Evolutionary conservation across 1,140 invertebrate genomes (phyloP).

Genomic region (Aphaenogaster rudis): DNA sequence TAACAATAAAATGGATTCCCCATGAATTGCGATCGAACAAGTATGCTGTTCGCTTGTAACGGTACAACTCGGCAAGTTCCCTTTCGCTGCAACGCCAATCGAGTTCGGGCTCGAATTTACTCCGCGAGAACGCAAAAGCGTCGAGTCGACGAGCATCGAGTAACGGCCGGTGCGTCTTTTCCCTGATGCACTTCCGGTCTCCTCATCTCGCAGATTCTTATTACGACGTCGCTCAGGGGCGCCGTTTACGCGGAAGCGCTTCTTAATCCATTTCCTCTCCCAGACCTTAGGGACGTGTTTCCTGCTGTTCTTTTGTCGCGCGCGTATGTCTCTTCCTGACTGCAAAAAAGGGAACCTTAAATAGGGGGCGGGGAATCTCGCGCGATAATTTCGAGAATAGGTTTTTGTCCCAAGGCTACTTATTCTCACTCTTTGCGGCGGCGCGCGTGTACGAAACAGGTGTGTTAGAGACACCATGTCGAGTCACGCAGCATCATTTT

Average conservation of each 20-base stretch:
- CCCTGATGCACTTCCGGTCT: conserved; percentile 41
- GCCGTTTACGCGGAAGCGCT: conserved; percentile 45
- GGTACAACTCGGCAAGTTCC: conserved; percentile 34
- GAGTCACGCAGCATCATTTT: background rate
- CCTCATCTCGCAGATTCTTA: conserved; percentile 7
- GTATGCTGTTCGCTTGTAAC: background rate
- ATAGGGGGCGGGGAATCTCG: background rate
- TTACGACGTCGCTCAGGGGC: conserved; percentile 13
- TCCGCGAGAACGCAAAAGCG: conserved; percentile 13
- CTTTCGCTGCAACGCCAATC: conserved; percentile 32
- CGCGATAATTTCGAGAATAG: conserved; percentile 82
- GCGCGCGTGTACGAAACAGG: background rate
- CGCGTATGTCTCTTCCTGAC: background rate
- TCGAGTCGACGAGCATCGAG: conserved; percentile 4
- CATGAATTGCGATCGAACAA: background rate
- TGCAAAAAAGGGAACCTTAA: background rate
- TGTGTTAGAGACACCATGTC: conserved; percentile 11
- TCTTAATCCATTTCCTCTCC: conserved; percentile 42
- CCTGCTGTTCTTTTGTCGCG: conserved; percentile 46
- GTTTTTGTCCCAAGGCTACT: conserved; percentile 76
- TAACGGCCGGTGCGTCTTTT: conserved; percentile 45
- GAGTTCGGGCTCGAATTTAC: conserved; percentile 36
- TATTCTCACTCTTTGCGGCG: conserved; percentile 7
- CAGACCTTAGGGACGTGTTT: background rate
- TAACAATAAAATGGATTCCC: background rate